Conservation (phyloP, 2,888 invertebrate species). For the Hypomecis atomaria region DNA sequence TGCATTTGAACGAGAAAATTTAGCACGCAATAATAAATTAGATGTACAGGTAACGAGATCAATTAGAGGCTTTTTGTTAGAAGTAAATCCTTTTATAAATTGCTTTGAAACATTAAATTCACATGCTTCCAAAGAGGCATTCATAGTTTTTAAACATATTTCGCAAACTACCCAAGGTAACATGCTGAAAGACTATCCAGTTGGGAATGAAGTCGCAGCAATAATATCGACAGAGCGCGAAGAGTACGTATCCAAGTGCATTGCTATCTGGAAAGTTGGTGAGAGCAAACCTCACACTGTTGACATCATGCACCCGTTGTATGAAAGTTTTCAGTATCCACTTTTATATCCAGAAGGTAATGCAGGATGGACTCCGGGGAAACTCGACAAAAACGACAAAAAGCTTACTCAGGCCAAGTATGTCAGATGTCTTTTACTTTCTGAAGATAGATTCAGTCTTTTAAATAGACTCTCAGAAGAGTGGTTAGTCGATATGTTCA, state of each 20-base stretch:
- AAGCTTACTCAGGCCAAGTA: constrained; percentile 3
- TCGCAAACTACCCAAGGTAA: constrained; percentile 5
- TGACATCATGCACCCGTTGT: background rate
- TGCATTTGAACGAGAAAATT: too few relatives aligned
- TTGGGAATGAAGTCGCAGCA: too few relatives aligned
- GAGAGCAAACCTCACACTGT: too few relatives aligned
- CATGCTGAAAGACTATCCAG: constrained; percentile 1
- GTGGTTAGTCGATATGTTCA: background rate
- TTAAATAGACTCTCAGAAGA: background rate
- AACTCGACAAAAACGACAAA: constrained; percentile 5
- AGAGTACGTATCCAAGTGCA: too few relatives aligned
- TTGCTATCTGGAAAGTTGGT: too few relatives aligned
- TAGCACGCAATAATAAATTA: background rate
- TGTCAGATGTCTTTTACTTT: constrained; percentile 12
- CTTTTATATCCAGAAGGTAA: constrained; percentile 15
- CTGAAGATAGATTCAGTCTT: background rate
- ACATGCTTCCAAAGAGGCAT: background rate
- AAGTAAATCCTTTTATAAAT: too few relatives aligned
- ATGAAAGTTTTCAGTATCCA: constrained; percentile 4
- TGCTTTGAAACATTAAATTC: too few relatives aligned
- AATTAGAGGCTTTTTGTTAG: too few relatives aligned
- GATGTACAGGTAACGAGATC: background rate
- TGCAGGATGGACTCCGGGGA: constrained; percentile 13
- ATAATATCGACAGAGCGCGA: too few relatives aligned
- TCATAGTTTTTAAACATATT: background rate